A percentile compares a stretch with the other conserved stretches of the same genome.
Conservation (phyloP, 2,888 invertebrate genomes). For the Leucania comma region DNA sequence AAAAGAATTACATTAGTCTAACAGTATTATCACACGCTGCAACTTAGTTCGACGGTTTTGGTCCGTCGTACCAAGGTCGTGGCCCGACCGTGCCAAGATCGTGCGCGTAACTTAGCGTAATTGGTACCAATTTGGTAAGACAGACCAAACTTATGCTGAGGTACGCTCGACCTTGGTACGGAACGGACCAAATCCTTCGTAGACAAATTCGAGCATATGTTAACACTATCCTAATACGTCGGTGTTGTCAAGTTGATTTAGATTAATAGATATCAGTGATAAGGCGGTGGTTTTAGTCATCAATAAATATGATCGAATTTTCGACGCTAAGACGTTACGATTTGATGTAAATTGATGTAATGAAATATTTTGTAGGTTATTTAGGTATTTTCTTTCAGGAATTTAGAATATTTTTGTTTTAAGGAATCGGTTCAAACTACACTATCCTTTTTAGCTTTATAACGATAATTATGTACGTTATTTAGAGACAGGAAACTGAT, state of each 20-base stretch:
- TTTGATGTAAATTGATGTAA: conserved; percentile 1
- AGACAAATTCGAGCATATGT: too few species aligned
- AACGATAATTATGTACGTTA: not conserved
- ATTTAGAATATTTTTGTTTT: not conserved
- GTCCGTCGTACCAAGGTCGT: too few species aligned
- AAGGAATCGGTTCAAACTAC: not conserved
- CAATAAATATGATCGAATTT: conserved; percentile 19
- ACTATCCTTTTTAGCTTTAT: not conserved
- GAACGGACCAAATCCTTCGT: too few species aligned
- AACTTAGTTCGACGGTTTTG: too few species aligned
- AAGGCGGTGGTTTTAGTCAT: conserved; percentile 26
- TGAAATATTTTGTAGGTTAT: conserved; percentile 31
- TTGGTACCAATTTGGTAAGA: too few species aligned
- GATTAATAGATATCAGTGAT: conserved; percentile 29
- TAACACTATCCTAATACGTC: not conserved
- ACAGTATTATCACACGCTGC: too few species aligned
- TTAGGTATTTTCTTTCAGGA: not conserved
- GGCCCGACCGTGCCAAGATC: too few species aligned
- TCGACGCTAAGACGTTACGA: conserved; percentile 3
- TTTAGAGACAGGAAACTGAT: not conserved
- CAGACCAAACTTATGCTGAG: too few species aligned
- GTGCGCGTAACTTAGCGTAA: too few species aligned
- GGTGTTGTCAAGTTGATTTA: conserved; percentile 33
- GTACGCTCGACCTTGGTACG: too few species aligned
- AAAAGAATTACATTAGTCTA: too few species aligned